Base-by-base conservation (phyloP, 2,888 invertebrate genomes). In the Lithophane semibrunnea region DNA sequence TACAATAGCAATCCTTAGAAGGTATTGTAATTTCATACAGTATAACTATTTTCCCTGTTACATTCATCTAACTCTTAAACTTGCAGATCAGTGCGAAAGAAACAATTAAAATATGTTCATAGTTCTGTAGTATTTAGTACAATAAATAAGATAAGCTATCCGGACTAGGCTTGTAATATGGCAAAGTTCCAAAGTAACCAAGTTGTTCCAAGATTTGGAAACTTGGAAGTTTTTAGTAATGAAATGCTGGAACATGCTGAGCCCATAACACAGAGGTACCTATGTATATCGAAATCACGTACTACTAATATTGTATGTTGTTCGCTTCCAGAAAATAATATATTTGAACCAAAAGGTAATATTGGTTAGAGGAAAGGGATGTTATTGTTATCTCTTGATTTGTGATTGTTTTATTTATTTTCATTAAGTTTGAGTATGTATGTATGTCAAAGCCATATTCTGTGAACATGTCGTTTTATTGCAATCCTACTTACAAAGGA, bases 211-310 rank as follows among this genome's bases (percentile, higher is more conserved):
- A 85, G 82, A 75, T 82, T 82, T 61, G 8, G n/a, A 69, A 82
- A 61, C 67, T 75, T 82, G 44, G 37, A 75, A 60, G 75, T 81
- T 70, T 81, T 84, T 85, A 60, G 75, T 82, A 67, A 80, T 80
- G 63, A 74, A 80, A 70, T 64, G 24, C 24, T 85, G 58, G n/a
- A 70, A 68, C 97, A 97, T 97, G 97, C 97, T 97, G 97, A 97
- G 97, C 97, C 97, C 98, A 98, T 98, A 98, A 98, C 98, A 98
- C 98, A 98, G 98, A 98, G 98, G 97, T 98, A 37, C 37, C 37
- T 37, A 98, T 98, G 98, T 98, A 97, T 97, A 98, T 97, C 97
- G 97, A 98, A 98, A 98, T 97, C 98, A 98, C 97, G 98, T 97
- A 97, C 97, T 97, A 97, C 97, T 97, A 97, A 70, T 24, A 37